Evolutionary conservation across 2,113 vertebrate species (phyloP).

Genomic region (Pangasianodon hypophthalmus): DNA sequence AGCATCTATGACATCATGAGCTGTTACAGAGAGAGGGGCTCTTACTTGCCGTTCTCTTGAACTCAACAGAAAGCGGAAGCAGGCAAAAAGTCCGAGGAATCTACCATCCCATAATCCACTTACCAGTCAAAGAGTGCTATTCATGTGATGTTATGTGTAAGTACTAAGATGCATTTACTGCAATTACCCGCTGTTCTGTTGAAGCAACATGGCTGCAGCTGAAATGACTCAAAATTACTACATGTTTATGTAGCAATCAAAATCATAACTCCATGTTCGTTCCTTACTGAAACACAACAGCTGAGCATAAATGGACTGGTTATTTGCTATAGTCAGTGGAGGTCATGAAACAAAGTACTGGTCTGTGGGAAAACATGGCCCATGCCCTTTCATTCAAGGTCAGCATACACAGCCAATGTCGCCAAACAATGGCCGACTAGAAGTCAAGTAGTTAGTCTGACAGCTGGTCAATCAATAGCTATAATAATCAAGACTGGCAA

Average conservation of each 20-base stretch:
- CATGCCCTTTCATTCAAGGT: constrained; percentile 69
- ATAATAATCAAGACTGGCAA: constrained; percentile 70
- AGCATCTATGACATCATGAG: constrained; percentile 77
- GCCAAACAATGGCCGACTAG: constrained; percentile 62
- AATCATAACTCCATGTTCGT: constrained; percentile 12
- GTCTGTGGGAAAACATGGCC: constrained; percentile 45
- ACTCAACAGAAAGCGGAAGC: constrained; percentile 51
- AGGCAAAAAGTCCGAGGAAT: constrained; percentile 43
- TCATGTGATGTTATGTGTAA: constrained; percentile 54
- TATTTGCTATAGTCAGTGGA: constrained; percentile 14
- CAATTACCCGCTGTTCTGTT: constrained; percentile 23
- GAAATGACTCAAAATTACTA: constrained; percentile 29
- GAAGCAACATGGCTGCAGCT: constrained; percentile 12
- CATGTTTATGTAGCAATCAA: constrained; percentile 38
- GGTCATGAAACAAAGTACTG: constrained; percentile 25
- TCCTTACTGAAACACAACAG: constrained; percentile 8
- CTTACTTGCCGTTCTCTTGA: constrained; percentile 50
- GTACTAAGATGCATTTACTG: constrained; percentile 43
- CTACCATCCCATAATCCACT: constrained; percentile 51
- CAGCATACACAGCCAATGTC: constrained; percentile 58
- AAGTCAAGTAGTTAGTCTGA: constrained; percentile 63
- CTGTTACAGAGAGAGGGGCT: constrained; percentile 48
- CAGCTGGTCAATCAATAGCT: constrained; percentile 73
- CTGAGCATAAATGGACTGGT: constrained; percentile 6
- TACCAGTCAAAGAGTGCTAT: constrained; percentile 52